Conservation (phyloP, 2,888 invertebrate genomes). For the Taenaris catops region DNA sequence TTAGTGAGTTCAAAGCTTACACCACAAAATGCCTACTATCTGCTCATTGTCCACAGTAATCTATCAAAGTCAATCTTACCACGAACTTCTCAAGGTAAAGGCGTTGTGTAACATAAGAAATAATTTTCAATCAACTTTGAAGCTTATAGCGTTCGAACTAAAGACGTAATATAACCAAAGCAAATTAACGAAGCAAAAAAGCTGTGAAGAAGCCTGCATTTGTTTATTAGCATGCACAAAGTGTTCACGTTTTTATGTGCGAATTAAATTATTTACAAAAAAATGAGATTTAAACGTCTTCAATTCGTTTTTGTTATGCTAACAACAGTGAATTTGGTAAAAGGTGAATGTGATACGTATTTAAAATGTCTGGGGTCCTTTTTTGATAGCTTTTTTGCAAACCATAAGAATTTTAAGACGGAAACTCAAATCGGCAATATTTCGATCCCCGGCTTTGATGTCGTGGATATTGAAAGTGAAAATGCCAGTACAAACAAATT, state of each 20-base stretch:
- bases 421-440: slow-evolving; percentile 11
- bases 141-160: slow-evolving; percentile 11
- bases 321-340: slow-evolving; percentile 27
- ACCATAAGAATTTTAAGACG: slow-evolving; percentile 22
- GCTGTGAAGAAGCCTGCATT: slow-evolving; percentile 40
- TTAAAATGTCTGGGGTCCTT: slow-evolving; percentile 39
- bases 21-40: slow-evolving; percentile 32
- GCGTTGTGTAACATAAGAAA: slow-evolving; percentile 22
- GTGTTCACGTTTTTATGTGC: slow-evolving; percentile 40
- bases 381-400: slow-evolving; percentile 33
- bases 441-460: slow-evolving; percentile 16
- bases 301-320: slow-evolving; percentile 30
- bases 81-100: slow-evolving; percentile 50
- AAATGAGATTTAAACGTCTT: slow-evolving; percentile 26
- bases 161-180: slow-evolving; percentile 10
- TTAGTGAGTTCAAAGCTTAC: slow-evolving; percentile 25
- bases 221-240: slow-evolving; percentile 40
- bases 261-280: slow-evolving; percentile 30
- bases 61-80: slow-evolving; percentile 49
- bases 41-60: slow-evolving; percentile 30
- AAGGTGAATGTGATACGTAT: slow-evolving; percentile 46
- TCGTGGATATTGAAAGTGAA: slow-evolving; percentile 20
- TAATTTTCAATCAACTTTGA: slow-evolving; percentile 14
- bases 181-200: slow-evolving; percentile 14
- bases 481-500: slow-evolving; percentile 37